These are phyloP conservation scores for Trogon melanurus DNA, from an alignment of 2,113 vertebrate genomes.

Conservation along the genomic window DNA sequence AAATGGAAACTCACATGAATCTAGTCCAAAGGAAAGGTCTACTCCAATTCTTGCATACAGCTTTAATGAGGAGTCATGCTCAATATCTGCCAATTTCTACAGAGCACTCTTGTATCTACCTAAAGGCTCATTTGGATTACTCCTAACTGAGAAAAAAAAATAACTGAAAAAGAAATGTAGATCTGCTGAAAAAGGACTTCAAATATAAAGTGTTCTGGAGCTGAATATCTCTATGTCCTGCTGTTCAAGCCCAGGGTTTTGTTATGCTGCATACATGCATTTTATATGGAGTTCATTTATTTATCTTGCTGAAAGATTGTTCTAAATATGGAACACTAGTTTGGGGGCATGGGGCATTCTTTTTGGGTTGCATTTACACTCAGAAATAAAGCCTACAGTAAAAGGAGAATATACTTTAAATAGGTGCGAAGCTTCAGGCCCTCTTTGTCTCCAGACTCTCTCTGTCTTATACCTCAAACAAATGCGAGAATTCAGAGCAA, in stretches of 20 bases:
- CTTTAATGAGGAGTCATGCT: conserved; percentile 20
- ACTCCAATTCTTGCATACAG: conserved; percentile 1
- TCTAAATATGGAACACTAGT: background rate
- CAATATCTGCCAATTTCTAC: background rate
- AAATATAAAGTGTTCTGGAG: background rate
- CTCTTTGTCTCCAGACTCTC: background rate
- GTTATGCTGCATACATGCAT: background rate
- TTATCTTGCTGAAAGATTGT: background rate
- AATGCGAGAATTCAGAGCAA: background rate
- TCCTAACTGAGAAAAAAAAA: background rate
- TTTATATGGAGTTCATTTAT: background rate
- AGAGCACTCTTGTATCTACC: background rate
- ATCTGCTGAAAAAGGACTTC: background rate
- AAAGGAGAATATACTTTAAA: background rate
- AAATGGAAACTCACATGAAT: conserved; percentile 41
- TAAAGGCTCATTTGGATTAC: background rate
- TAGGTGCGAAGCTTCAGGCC: background rate
- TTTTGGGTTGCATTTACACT: background rate
- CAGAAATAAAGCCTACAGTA: background rate
- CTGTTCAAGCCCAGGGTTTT: background rate
- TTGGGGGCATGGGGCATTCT: background rate
- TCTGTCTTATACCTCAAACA: background rate
- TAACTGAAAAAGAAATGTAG: background rate
- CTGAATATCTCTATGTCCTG: background rate
- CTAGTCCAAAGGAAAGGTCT: conserved; percentile 32